Evolutionary conservation across 1,140 invertebrate species (phyloP).

Genomic region (Sitobion miscanthi): DNA sequence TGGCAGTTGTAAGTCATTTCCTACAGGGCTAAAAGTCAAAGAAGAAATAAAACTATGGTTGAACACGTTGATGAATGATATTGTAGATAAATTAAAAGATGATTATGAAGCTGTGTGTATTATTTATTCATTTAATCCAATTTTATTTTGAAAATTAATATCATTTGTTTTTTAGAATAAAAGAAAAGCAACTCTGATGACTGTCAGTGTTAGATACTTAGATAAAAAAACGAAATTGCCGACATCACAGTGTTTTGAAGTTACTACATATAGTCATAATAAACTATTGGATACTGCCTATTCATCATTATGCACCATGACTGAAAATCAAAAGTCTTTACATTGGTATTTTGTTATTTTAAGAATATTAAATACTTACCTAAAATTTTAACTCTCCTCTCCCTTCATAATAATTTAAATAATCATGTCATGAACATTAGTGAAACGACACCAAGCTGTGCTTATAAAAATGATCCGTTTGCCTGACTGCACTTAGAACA

Average conservation of each 20-base stretch:
- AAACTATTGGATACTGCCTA: conserved; percentile 38
- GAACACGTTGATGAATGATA: conserved; percentile 78
- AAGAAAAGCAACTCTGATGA: conserved; percentile 51
- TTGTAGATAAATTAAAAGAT: conserved; percentile 82
- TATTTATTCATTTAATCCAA: not conserved
- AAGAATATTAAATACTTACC: not conserved
- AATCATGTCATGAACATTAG: not conserved
- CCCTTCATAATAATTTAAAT: not conserved
- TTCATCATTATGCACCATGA: conserved; percentile 28
- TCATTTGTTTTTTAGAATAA: conserved; percentile 53
- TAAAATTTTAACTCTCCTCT: not conserved
- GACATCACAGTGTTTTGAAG: conserved; percentile 18
- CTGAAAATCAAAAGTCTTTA: conserved; percentile 46
- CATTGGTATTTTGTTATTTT: conserved; percentile 37
- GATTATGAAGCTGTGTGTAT: conserved; percentile 66
- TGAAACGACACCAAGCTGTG: not conserved
- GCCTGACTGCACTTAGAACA: not conserved
- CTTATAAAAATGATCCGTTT: not conserved
- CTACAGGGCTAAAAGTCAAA: conserved; percentile 76
- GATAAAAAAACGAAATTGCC: conserved; percentile 13
- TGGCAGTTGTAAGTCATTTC: conserved; percentile 94
- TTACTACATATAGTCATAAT: conserved; percentile 41
- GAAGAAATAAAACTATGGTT: conserved; percentile 84
- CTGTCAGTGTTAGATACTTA: conserved; percentile 33
- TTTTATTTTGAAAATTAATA: not conserved